Conservation (phyloP, 2,888 invertebrate genomes). For the Pyrrhia umbra region DNA sequence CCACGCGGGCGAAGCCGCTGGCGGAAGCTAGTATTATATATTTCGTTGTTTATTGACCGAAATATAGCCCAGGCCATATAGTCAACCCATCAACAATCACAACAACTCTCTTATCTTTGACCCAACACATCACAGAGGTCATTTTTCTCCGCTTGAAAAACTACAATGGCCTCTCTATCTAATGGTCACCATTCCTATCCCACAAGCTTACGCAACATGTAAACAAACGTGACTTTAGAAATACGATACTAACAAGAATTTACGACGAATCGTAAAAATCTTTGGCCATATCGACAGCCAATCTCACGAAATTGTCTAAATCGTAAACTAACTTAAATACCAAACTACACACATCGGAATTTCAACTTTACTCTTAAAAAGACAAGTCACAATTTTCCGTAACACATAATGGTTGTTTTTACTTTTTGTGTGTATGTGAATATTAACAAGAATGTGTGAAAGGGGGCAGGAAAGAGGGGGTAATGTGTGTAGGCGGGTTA, state of each 20-base stretch:
- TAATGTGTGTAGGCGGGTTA: constrained; percentile 65
- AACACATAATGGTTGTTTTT: constrained; percentile 3
- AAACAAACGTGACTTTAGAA: constrained; percentile 59
- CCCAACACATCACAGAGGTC: constrained; percentile 19
- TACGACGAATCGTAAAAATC: constrained; percentile 69
- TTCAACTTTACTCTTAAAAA: rapidly evolving
- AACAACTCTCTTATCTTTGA: constrained; percentile 19
- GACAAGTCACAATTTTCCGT: constrained; percentile 1
- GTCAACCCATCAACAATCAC: constrained; percentile 3
- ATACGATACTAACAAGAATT: constrained; percentile 63
- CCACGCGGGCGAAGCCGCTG: constrained; percentile 10
- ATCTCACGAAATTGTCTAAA: constrained; percentile 56
- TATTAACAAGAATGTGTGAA: constrained; percentile 64
- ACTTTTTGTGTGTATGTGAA: constrained; percentile 2
- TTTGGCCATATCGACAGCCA: constrained; percentile 61
- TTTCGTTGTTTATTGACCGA: constrained; percentile 15
- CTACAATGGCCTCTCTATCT: constrained; percentile 51
- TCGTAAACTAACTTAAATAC: not conserved
- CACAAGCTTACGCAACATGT: constrained; percentile 48
- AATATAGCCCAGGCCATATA: constrained; percentile 2
- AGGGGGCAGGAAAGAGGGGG: constrained; percentile 70
- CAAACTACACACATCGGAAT: not conserved
- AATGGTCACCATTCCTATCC: constrained; percentile 42
- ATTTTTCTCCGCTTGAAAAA: constrained; percentile 41
- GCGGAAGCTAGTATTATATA: no score